Evolutionary conservation across 2,888 invertebrate species (phyloP), one percentile per base, ranked within the genome.

Genomic region (Crepidodera aurea): DNA sequence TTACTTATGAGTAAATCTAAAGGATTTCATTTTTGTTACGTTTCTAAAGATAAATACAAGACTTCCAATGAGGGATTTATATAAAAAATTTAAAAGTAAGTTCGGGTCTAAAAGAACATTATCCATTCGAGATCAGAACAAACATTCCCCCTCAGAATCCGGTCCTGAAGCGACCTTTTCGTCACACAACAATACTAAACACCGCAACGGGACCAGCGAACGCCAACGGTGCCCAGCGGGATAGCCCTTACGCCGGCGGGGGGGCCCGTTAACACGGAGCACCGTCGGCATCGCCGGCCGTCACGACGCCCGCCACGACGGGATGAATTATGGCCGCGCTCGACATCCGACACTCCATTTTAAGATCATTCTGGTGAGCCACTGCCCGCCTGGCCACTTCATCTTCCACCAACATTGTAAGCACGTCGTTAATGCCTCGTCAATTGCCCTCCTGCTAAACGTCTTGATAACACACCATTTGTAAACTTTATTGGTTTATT

Each of bases 301-400:
- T 63, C 63, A 40, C 29, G 63, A 59, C 58, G 59, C 48, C 22
- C 55, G 59, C 63, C 59, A 54, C 59, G 55, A 51, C 65, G 67
- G 69, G 58, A 79, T 84, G 84, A 84, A 78, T 84, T 84, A 84
- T 84, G 81, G 81, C 77, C 78, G 76, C 76, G 75, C 81, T 78
- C 77, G 80, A 79, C 78, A 77, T 78, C 81, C 81, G 82, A 81
- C 82, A 83, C 84, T 84, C 84, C 83, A 84, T 84, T 84, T 83
- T 83, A 83, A 84, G 84, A 84, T 83, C 83, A 84, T 84, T 84
- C 83, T 81, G 83, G 82, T 82, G 82, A 82, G 72, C 77, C 76
- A 80, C 79, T 81, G 82, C 81, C 80, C 79, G 79, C 75, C 78
- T 77, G 82, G 81, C 81, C 82, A 80, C 82, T 83, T 81, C 81